Conservation (phyloP, 2,888 invertebrate genomes). For the Watsonalla cultraria region DNA sequence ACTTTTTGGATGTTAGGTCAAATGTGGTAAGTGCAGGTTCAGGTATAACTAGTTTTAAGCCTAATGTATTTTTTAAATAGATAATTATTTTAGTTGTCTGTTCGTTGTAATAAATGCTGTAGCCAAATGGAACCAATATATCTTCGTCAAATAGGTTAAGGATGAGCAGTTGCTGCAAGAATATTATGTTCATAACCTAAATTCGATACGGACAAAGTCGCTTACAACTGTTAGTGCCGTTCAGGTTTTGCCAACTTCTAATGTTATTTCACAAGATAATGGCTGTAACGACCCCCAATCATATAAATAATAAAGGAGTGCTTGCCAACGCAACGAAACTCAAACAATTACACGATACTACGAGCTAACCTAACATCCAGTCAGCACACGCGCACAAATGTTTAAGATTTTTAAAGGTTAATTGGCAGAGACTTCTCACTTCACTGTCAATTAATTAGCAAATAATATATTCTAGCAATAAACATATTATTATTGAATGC, state of each 20-base stretch:
- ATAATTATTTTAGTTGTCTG: neutral
- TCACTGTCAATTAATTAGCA: too few species aligned
- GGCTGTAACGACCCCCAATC: conserved; percentile 1
- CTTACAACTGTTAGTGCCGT: neutral
- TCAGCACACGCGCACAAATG: neutral
- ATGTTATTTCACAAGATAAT: conserved; percentile 1
- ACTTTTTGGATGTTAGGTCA: neutral
- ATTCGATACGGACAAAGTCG: neutral
- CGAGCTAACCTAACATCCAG: neutral
- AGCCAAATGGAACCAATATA: neutral
- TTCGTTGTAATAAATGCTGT: neutral
- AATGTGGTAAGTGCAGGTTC: neutral
- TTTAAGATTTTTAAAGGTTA: conserved; percentile 2
- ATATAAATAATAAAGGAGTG: conserved; percentile 1
- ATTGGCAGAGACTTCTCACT: neutral
- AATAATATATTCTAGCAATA: too few species aligned
- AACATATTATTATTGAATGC: too few species aligned
- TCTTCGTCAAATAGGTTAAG: neutral
- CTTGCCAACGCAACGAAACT: conserved; percentile 1
- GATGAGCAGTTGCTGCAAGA: neutral
- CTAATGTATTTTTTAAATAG: neutral
- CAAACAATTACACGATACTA: conserved; percentile 1
- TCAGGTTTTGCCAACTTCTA: neutral
- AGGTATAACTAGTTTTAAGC: neutral
- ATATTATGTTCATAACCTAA: neutral